phyloP scores from a whole-genome alignment of 2,797 vertebrate species.

The Typhlichthys subterraneus region DNA sequence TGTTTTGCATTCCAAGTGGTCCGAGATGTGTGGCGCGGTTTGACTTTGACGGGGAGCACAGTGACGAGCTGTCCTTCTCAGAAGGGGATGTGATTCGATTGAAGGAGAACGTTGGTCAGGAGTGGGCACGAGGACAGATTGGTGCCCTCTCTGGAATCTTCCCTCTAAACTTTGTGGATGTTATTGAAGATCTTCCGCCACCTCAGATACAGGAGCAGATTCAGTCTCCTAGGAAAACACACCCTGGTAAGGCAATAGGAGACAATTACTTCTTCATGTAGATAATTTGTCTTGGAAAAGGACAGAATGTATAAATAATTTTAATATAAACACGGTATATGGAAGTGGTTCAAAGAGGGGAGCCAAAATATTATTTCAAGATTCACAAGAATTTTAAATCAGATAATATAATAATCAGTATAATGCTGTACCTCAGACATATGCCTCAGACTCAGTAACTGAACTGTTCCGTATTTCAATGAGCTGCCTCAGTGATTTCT shows the following conservation, averaged over 20 bases:
- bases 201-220: constrained; percentile 47
- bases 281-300: not conserved
- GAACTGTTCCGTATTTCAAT: constrained; percentile 1
- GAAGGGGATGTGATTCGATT: constrained; percentile 91
- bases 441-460: constrained; percentile 8
- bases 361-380: no score
- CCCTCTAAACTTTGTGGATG: constrained; percentile 91
- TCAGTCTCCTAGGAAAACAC: constrained; percentile 43
- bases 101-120: constrained; percentile 85
- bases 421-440: not conserved
- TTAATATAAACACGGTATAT: not conserved
- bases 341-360: not conserved
- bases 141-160: constrained; percentile 81
- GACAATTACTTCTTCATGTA: not conserved
- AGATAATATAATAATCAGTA: no score
- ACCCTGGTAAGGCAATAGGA: constrained; percentile 66
- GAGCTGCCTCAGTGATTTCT: constrained; percentile 12
- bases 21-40: constrained; percentile 88
- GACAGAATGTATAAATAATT: not conserved
- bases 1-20: constrained; percentile 72
- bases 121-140: constrained; percentile 90
- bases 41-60: constrained; percentile 89
- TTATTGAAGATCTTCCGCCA: constrained; percentile 84
- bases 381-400: no score
- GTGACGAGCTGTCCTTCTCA: constrained; percentile 88